Conservation (phyloP, 1,140 invertebrate species). For the Drosophila insularis region DNA sequence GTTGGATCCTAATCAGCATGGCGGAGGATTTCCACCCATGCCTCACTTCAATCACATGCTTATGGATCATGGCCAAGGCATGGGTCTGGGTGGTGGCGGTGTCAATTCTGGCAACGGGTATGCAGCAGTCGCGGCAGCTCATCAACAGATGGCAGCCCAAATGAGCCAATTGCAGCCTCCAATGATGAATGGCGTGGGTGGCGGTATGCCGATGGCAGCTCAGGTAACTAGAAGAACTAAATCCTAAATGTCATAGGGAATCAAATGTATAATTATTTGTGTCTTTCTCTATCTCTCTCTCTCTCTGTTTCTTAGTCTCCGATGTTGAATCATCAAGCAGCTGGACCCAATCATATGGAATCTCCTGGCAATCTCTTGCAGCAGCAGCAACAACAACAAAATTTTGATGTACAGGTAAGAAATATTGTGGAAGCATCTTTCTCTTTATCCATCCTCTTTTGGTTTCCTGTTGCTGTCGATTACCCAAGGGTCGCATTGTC, state of each 20-base stretch:
- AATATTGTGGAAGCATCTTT: conserved; percentile 29
- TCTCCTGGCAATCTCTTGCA: conserved; percentile 81
- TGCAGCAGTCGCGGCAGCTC: conserved; percentile 42
- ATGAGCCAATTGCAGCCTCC: conserved; percentile 82
- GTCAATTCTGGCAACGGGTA: conserved; percentile 60
- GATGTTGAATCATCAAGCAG: conserved; percentile 78
- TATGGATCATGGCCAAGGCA: conserved; percentile 78
- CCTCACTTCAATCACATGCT: conserved; percentile 81
- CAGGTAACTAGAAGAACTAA: conserved; percentile 56
- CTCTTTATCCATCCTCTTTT: conserved; percentile 5
- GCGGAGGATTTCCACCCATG: conserved; percentile 65
- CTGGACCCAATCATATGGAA: conserved; percentile 81
- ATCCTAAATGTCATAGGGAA: not conserved
- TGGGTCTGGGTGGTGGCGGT: conserved; percentile 53
- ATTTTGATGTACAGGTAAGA: conserved; percentile 82
- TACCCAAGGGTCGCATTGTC: conserved; percentile 40
- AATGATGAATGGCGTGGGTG: conserved; percentile 81
- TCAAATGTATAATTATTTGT: not conserved
- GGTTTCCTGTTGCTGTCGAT: conserved; percentile 6
- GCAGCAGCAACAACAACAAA: conserved; percentile 78
- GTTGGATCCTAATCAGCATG: conserved; percentile 70
- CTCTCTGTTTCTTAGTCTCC: conserved; percentile 53
- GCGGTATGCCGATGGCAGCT: conserved; percentile 80
- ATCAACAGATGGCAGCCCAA: conserved; percentile 79
- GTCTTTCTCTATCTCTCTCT: not conserved